Percentiles rank a stretch among this genome's conserved stretches.
Conservation (phyloP, 1,140 invertebrate genomes). For the Grapholita molesta region DNA sequence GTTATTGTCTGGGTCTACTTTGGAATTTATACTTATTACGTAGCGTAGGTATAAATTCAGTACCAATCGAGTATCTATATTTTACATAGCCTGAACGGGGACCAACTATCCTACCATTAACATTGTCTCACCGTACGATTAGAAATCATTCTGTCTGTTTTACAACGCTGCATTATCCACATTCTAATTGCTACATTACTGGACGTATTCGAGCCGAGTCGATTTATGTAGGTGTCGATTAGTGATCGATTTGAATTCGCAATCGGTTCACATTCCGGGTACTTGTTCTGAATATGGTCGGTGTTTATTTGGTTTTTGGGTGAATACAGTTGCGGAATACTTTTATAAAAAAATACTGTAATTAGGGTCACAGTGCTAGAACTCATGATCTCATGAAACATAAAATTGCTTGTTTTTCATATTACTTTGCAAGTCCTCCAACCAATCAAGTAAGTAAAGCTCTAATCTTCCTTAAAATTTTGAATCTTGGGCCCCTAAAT, state of each 20-base stretch:
- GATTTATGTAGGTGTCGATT: slow-evolving; percentile 17
- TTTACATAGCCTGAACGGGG: not conserved
- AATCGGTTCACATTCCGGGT: slow-evolving; percentile 1
- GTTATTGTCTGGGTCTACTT: too few species aligned
- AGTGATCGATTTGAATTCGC: not conserved
- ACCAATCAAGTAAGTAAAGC: not conserved
- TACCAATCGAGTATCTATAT: too few species aligned
- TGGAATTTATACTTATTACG: not conserved
- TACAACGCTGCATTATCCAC: slow-evolving; percentile 2
- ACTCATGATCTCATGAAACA: not conserved
- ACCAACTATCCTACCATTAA: not conserved
- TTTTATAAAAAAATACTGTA: not conserved
- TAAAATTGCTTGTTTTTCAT: not conserved
- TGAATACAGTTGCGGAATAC: not conserved
- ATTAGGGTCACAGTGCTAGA: not conserved
- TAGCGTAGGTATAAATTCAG: too few species aligned
- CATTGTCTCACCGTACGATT: not conserved
- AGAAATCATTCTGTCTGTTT: slow-evolving; percentile 3
- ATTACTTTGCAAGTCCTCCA: not conserved
- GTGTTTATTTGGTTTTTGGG: not conserved
- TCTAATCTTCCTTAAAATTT: not conserved
- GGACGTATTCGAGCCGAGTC: not conserved
- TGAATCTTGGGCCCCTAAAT: too few species aligned
- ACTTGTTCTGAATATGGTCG: not conserved
- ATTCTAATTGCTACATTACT: slow-evolving; percentile 12